Base-by-base conservation (phyloP, 2,113 vertebrate species). In the Pteruthius melanotis region DNA sequence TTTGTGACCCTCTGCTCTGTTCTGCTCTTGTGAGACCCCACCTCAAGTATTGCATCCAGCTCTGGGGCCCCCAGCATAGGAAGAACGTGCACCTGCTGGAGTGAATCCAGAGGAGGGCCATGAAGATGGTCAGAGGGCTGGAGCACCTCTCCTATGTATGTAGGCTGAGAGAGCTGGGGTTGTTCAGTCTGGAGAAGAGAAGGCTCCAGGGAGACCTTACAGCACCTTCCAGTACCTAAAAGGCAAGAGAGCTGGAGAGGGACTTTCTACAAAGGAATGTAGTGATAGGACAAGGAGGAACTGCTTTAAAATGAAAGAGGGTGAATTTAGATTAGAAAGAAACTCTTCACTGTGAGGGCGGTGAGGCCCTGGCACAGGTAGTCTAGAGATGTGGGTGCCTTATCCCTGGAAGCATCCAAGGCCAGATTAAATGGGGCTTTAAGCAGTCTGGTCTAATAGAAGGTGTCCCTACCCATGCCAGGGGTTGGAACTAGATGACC, bases 141-240 rank as follows among this genome's bases (percentile, higher is more conserved):
- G 28, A 79, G 24, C 31, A n/a, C 20, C 20, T 79, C 65, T 70
- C n/a, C n/a, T 26, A 1, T 54, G 16, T 10, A 54, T 0, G 0
- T 6, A 47, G 56, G 24, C 40, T 87, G 64, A 53, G 27, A 53
- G 33, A 70, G 28, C n/a, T 79, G n/a, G 20, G 10, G 3, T 47
- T 53, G 6, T 40, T 60, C 26, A 68, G 21, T 6, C n/a, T 54
- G 30, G 47, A 68, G 53, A 60, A 49, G 30, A 53, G 24, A 60
- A 8, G 13, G n/a, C 39, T 60, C 47, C 22, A 10, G 24, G 14
- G 30, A 79, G 6, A 54, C 8, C 16, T 44, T 44, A 19, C 11
- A 42, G 53, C 44, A 33, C 37, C 37, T 77, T 28, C n/a, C 47
- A 78, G 28, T 53, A 53, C 22, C 7, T 39, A 33, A 60, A 39